Evolutionary conservation across 1,140 invertebrate species (phyloP), one percentile per base, ranked within the genome.

Genomic region (Aethina tumida): DNA sequence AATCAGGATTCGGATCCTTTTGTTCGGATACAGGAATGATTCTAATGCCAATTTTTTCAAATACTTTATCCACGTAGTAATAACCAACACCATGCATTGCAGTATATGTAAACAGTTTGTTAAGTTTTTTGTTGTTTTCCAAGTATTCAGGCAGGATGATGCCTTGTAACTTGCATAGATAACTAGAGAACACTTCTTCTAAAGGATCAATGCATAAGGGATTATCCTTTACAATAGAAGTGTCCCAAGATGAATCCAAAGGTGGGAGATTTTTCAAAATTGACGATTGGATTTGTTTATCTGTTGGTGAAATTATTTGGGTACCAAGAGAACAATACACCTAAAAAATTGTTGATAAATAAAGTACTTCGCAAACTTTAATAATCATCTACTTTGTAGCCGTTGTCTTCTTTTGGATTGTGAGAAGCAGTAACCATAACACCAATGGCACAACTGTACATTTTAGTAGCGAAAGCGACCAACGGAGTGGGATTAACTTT

Each of bases 371-470:
- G 15, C 7, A 31, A 30, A 6, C 25, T 10, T 15, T 20, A 2
- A 3, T 35, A 13, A n/a, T n/a, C n/a, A n/a, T n/a, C n/a, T 52
- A 61, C 60, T 71, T 99, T 99, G 59, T 98, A 99, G 3, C 97
- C 97, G 66, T 99, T 99, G 59, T 99, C 95, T 32, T 97, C 81
- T 66, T 97, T 97, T 0, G 95, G 96, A 70, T 99, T 99, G 52
- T 99, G 96, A 0, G 94, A 98, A 0, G 97, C 96, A 9, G 97
- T 99, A 0, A 99, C 77, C 90, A 97, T 94, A 5, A 97, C 73
- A 4, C 94, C 94, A 32, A 77, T 81, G 3, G 75, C 74, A 36
- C 79, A 81, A 16, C 76, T 74, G 18, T 76, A 78, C 41, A 77
- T 66, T 8, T 66, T 59, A 3, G 94, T 80, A 2, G 74, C 70